Conservation (phyloP, 2,888 invertebrate species). For the Tanypteryx hageni region DNA sequence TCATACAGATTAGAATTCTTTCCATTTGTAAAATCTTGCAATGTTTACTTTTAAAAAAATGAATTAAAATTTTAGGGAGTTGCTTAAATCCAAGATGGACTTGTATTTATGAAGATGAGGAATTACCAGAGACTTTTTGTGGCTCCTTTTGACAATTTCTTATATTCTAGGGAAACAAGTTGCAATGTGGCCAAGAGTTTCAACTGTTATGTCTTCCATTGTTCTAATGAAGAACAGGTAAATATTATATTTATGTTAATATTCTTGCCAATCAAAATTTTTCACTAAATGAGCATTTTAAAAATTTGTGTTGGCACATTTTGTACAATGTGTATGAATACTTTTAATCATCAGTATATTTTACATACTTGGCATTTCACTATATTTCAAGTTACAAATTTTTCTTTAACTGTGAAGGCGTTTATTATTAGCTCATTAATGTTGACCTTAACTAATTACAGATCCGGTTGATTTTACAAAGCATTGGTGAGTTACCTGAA, state of each 20-base stretch:
- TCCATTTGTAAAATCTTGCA: too few species aligned
- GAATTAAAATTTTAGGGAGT: background rate
- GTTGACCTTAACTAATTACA: background rate
- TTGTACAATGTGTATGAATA: too few species aligned
- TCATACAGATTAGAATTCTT: too few species aligned
- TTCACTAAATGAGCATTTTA: too few species aligned
- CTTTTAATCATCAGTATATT: too few species aligned
- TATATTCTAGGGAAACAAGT: conserved; percentile 75
- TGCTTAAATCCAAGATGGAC: background rate
- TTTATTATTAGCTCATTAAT: background rate
- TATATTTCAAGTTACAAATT: background rate
- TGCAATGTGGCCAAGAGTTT: conserved; percentile 76
- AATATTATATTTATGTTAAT: conserved; percentile 68
- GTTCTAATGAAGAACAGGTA: conserved; percentile 74
- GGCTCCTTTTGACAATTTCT: background rate
- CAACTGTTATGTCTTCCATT: conserved; percentile 76
- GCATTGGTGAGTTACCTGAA: conserved; percentile 74
- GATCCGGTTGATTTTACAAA: conserved; percentile 74
- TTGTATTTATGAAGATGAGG: background rate
- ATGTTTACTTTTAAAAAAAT: background rate
- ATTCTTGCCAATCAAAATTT: background rate
- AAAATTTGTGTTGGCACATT: too few species aligned
- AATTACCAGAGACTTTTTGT: too few species aligned
- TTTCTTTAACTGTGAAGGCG: background rate
- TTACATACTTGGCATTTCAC: background rate